A percentile compares a stretch with the other conserved stretches of the same genome.
Conservation (phyloP, 2,797 vertebrate genomes). For the Ceyx erithaca region DNA sequence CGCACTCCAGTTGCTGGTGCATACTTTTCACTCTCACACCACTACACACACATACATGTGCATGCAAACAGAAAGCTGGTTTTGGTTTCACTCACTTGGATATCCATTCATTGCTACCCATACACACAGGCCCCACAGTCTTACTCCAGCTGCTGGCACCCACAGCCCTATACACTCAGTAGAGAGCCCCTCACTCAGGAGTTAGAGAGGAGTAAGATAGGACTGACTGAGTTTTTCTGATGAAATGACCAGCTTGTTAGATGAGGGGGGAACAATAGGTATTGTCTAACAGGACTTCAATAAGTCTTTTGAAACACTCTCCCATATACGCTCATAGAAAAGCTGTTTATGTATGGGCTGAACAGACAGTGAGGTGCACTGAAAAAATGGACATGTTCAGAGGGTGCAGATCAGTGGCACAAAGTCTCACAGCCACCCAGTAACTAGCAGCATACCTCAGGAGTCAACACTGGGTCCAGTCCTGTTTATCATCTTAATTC, state of each 20-base stretch:
- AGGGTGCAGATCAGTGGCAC: no score
- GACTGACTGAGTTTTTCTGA: not conserved
- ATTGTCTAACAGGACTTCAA: not conserved
- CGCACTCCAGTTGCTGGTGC: not conserved
- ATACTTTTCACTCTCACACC: not conserved
- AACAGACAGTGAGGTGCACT: no score
- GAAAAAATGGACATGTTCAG: no score
- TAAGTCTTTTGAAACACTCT: not conserved
- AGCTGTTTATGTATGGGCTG: not conserved
- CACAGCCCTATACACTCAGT: not conserved
- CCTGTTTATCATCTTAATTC: not conserved
- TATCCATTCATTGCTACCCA: not conserved
- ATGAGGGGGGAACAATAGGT: no score
- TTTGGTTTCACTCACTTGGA: not conserved
- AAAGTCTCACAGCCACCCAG: no score
- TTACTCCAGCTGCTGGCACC: not conserved
- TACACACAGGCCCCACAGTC: no score
- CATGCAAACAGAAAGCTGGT: no score
- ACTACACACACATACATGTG: not conserved
- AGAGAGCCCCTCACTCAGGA: not conserved
- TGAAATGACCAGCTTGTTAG: not conserved
- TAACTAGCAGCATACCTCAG: no score
- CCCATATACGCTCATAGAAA: not conserved
- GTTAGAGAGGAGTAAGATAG: not conserved
- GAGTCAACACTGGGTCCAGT: not conserved